Evolutionary conservation across 2,113 vertebrate genomes (phyloP).

Genomic region (Labrus mixtus): DNA sequence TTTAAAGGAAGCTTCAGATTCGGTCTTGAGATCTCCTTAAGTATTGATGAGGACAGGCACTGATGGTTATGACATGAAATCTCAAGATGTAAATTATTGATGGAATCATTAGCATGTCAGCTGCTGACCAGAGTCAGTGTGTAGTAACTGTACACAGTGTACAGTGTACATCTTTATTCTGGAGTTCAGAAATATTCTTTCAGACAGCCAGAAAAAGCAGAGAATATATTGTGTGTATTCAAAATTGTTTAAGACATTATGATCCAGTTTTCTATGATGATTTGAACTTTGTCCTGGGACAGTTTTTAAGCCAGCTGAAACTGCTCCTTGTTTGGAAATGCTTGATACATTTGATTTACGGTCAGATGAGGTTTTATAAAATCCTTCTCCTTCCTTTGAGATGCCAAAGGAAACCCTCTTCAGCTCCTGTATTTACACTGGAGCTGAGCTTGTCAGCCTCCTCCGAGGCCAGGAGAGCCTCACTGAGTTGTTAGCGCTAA

Average conservation of each 20-base stretch:
- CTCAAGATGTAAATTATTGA: conserved; percentile 65
- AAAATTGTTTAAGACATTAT: not conserved
- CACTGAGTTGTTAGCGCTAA: conserved; percentile 47
- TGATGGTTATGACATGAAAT: conserved; percentile 57
- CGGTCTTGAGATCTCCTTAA: conserved; percentile 43
- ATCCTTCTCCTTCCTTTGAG: not conserved
- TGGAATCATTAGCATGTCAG: conserved; percentile 56
- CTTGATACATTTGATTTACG: not conserved
- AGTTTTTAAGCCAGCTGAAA: not conserved
- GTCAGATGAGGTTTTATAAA: not conserved
- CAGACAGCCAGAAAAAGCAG: not conserved
- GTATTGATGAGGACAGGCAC: conserved; percentile 62
- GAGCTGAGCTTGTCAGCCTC: conserved; percentile 13
- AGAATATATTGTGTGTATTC: not conserved
- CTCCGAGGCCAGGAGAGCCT: conserved; percentile 9
- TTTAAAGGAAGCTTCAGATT: conserved; percentile 39
- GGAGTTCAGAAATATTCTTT: not conserved
- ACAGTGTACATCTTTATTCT: not conserved
- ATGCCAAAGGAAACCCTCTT: conserved; percentile 14
- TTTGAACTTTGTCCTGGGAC: not conserved
- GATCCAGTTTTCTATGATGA: not conserved
- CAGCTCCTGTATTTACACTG: conserved; percentile 59
- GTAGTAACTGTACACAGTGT: not conserved
- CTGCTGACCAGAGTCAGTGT: conserved; percentile 26
- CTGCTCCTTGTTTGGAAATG: not conserved